Conservation (phyloP, 2,888 invertebrate genomes). For the Leucozona laternaria region DNA sequence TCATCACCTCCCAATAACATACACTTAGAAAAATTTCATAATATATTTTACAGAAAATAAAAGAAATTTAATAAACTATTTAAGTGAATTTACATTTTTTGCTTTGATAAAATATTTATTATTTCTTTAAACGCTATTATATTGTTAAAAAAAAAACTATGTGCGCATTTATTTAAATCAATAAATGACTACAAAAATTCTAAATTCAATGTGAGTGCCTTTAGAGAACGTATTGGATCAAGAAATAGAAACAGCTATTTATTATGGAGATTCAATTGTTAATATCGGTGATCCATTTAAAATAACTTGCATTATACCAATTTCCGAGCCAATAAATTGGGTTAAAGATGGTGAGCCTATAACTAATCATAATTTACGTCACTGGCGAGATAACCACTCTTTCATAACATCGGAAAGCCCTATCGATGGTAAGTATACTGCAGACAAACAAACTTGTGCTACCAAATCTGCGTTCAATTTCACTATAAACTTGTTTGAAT, state of each 20-base stretch:
- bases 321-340: constrained; percentile 82
- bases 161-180: constrained; percentile 1
- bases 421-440: constrained; percentile 81
- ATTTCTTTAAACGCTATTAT: neutral
- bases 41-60: neutral
- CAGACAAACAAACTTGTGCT: constrained; percentile 13
- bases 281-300: constrained; percentile 82
- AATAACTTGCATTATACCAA: constrained; percentile 82
- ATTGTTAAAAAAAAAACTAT: neutral
- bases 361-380: constrained; percentile 82
- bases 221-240: constrained; percentile 80
- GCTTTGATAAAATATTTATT: neutral
- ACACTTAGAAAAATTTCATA: neutral
- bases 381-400: constrained; percentile 82
- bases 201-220: constrained; percentile 35
- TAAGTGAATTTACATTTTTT: neutral
- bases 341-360: constrained; percentile 82
- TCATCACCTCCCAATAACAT: neutral
- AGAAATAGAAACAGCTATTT: constrained; percentile 80
- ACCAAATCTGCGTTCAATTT: constrained; percentile 67
- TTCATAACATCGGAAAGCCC: constrained; percentile 81
- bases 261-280: constrained; percentile 82
- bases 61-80: neutral
- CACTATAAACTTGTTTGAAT: constrained; percentile 29
- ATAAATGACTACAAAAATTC: constrained; percentile 16